Evolutionary conservation across 64 coral and sea anemone genomes (phyloP), one percentile per base, ranked within the genome.

Genomic region (Cladopsammia gracilis): DNA sequence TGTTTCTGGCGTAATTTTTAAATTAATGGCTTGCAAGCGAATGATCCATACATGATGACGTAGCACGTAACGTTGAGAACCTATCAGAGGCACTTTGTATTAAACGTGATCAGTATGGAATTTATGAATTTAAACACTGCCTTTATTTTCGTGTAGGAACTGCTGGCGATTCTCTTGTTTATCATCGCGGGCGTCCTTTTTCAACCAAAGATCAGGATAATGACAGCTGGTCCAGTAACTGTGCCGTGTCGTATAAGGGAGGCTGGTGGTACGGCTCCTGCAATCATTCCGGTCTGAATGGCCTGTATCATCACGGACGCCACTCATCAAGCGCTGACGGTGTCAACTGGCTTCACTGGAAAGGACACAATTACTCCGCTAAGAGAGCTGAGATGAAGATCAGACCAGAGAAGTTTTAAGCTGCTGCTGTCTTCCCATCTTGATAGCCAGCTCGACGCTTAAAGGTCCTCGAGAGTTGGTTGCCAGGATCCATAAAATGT

Each of bases 381-480:
- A 75, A 75, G 72, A 44, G 72, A 75, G 34, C 72, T 75, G 72
- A 75, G 48, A 75, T 75, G 72, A 75, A 75, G 18, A 75, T 75
- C 72, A 7, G 72, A 22, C 72, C 72, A 2, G 72, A 12, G 13
- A 75, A 22, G 10, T 75, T 44, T 75, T 44, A 46, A 72, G 22
- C 70, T 72, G 54, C 54, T 57, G 54, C 2, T 34, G 34, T 57
- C 54, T 13, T 57, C 0, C 7, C 54, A 57, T 57, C 54, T 57
- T 1, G 54, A 57, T 57, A 57, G 54, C 2, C 13, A 57, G 7
- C 54, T 34, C 34, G 34, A 34, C 34, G 34, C 34, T 34, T 2
- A 34, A 34, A n/a, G n/a, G n/a, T n/a, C n/a, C n/a, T n/a, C n/a
- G n/a, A n/a, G n/a, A n/a, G n/a, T n/a, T n/a, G n/a, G n/a, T 34